Percentiles rank a stretch among this genome's conserved stretches.
These are phyloP conservation scores for Sebastes aleutianus DNA, from an alignment of 2,797 vertebrate genomes.

Conservation along the genomic window DNA sequence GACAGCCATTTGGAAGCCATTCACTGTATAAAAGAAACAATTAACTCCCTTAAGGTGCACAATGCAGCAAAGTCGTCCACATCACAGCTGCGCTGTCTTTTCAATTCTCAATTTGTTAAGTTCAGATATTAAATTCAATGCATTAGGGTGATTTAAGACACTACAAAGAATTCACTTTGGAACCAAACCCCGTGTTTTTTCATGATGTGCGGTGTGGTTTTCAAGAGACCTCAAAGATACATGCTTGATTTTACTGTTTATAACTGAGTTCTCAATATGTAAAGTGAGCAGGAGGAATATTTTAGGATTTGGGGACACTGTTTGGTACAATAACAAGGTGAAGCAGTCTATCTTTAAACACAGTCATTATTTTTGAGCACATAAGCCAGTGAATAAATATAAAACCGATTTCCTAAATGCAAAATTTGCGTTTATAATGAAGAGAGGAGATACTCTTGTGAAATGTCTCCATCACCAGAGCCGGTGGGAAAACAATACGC, in stretches of 20 bases:
- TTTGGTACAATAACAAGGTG: background rate
- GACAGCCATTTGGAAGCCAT: conserved; percentile 10
- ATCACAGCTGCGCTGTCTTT: background rate
- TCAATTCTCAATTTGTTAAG: background rate
- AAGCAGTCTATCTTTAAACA: background rate
- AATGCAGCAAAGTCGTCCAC: background rate
- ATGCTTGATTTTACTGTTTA: background rate
- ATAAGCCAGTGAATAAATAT: background rate
- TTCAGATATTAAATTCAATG: background rate
- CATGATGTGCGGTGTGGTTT: background rate
- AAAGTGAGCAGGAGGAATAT: background rate
- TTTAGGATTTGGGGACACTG: background rate
- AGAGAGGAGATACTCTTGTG: background rate
- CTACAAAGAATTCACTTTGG: background rate
- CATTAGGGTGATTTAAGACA: background rate
- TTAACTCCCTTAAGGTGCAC: background rate
- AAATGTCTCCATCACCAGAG: background rate
- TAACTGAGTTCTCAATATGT: background rate
- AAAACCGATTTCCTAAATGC: background rate
- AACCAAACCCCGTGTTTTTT: background rate
- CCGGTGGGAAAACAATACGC: background rate
- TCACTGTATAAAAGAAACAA: background rate
- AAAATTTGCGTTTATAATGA: background rate
- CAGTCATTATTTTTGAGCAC: background rate
- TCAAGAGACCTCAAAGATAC: background rate